Base-by-base conservation (phyloP, 2,797 vertebrate genomes). In the Scolopax bukidnonensis region DNA sequence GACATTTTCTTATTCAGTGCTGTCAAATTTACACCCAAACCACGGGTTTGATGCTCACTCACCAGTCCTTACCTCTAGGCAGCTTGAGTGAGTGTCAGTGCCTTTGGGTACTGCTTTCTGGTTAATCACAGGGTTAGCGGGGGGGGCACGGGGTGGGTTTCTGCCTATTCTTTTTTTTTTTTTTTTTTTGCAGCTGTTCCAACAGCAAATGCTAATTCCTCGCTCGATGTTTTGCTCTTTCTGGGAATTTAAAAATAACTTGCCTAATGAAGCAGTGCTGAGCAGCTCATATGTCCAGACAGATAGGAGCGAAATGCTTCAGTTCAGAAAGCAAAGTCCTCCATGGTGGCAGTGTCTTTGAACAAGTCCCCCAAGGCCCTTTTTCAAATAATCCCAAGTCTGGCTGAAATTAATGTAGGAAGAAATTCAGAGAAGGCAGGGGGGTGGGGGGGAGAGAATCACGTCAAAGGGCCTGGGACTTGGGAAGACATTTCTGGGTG, bases 171-270 rank as follows among this genome's bases (percentile, higher is more conserved):
- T 90, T 23, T 75, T 56, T 51, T 63, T 0, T 25, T 41, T 41
- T 41, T 53, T 56, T 90, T 24, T 75, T 56, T 51, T 54, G 85
- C 73, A 95, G 88, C 86, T 95, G 89, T 87, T 97, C 92, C 53
- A 92, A 68, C 51, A 13, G 88, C 77, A 95, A 96, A 95, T 94
- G 75, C 68, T 90, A 70, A 97, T 89, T 96, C 84, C 71, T 96
- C 59, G 56, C 87, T 90, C 95, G 76, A 79, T 73, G 84, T 89
- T 96, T 94, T 93, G 45, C 93, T 90, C 83, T 97, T 97, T 95
- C 90, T 93, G 90, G 78, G 90, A 96, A 88, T 96, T 96, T 94
- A 96, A 97, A 98, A 98, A 96, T 96, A 97, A 92, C 80, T 88
- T 89, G 75, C 65, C 63, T 92, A 91, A 91, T 89, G 95, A 97